phyloP scores from a whole-genome alignment of 2,888 invertebrate species.

The Cataglyphis altisquamis region DNA sequence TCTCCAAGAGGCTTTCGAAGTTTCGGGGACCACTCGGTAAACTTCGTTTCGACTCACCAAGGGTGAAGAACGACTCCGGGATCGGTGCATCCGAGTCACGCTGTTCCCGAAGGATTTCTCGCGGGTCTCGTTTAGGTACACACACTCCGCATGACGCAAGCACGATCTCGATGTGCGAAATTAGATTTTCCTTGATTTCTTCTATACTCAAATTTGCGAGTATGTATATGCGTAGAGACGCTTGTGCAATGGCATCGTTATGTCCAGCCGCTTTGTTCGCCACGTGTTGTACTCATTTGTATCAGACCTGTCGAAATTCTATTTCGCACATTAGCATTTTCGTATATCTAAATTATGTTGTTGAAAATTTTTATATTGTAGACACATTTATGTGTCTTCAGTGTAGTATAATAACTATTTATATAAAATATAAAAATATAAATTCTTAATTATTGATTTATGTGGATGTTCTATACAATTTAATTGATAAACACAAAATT shows the following conservation, averaged over 20 bases:
- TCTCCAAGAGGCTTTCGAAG: constrained; percentile 55
- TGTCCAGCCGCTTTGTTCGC: constrained; percentile 32
- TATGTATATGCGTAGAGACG: not conserved
- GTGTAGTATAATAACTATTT: not conserved
- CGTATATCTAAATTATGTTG: constrained; percentile 1
- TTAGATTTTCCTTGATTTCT: constrained; percentile 52
- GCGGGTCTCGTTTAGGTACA: constrained; percentile 40
- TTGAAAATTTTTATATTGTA: constrained; percentile 13
- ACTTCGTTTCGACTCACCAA: constrained; percentile 67
- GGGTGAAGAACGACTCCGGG: constrained; percentile 63
- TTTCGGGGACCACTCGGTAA: constrained; percentile 70
- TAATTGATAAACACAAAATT: not conserved
- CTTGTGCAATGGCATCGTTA: constrained; percentile 30
- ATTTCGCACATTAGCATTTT: constrained; percentile 39
- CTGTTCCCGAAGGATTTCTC: constrained; percentile 63
- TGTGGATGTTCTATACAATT: not conserved
- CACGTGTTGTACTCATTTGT: constrained; percentile 31
- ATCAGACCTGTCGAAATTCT: constrained; percentile 23
- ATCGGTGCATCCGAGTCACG: constrained; percentile 71
- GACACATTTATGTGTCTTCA: not conserved
- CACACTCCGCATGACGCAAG: constrained; percentile 15
- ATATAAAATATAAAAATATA: not conserved
- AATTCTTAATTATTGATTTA: not conserved
- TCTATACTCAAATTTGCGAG: constrained; percentile 17
- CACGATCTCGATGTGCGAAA: constrained; percentile 42